Percentiles rank a stretch among this genome's conserved stretches.
phyloP scores from a whole-genome alignment of 2,113 vertebrate genomes.

The Neomonachus schauinslandi region DNA sequence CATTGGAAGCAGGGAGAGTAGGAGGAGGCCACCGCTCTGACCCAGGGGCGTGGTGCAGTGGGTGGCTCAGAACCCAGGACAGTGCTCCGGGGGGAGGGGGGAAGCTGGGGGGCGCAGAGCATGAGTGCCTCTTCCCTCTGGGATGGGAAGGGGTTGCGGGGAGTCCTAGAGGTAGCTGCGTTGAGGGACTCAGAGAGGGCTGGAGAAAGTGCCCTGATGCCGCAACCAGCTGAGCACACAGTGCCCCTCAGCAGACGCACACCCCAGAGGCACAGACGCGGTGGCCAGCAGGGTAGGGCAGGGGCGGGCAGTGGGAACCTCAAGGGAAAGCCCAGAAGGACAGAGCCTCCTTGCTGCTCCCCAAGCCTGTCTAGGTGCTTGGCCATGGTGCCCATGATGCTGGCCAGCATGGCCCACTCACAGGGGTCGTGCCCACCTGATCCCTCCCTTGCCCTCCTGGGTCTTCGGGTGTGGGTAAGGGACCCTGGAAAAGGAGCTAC shows the following conservation, averaged over 20 bases:
- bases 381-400: accelerated
- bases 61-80: not conserved
- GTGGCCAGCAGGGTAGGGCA: too few species aligned
- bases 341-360: accelerated
- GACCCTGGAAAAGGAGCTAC: not conserved
- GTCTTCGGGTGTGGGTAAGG: not conserved
- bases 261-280: not conserved
- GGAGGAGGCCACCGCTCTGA: not conserved
- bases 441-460: not conserved
- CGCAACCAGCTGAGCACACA: not conserved
- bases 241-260: not conserved
- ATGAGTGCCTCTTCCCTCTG: not conserved
- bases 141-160: not conserved
- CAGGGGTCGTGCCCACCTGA: accelerated
- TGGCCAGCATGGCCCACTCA: accelerated
- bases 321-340: not conserved
- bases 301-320: not conserved
- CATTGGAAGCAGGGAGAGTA: not conserved
- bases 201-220: not conserved
- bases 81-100: not conserved
- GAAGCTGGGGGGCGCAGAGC: not conserved
- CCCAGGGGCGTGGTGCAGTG: not conserved
- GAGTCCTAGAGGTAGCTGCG: not conserved
- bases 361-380: not conserved
- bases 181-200: not conserved